These are phyloP conservation scores for Manis javanica DNA, from an alignment of 2,797 vertebrate species.

Conservation along the genomic window DNA sequence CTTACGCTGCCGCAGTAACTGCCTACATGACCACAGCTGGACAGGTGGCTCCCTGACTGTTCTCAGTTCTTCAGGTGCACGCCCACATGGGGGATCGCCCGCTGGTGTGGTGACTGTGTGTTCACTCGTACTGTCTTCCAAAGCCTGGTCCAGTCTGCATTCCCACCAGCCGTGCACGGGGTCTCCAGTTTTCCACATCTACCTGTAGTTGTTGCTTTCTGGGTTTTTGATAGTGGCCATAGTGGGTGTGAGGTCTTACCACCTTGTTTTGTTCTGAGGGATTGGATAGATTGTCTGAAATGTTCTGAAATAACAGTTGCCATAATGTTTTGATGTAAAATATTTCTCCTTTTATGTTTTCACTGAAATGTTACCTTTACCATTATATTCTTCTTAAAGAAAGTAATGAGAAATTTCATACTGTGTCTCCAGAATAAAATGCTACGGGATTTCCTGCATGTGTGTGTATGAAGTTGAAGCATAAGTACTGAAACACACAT, in stretches of 20 bases:
- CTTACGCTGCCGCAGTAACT: neutral
- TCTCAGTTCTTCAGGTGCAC: no score
- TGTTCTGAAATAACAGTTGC: neutral
- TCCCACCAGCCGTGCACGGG: neutral
- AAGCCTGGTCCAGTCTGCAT: rapidly evolving
- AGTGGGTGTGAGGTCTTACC: neutral
- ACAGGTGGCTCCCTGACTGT: neutral
- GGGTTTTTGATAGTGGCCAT: neutral
- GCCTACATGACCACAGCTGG: neutral
- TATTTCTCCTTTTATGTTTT: neutral
- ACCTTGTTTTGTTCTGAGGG: neutral
- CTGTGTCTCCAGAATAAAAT: neutral
- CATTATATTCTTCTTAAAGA: neutral
- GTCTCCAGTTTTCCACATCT: neutral
- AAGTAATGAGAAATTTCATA: neutral
- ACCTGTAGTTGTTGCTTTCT: neutral
- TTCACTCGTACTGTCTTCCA: neutral
- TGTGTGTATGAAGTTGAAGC: neutral
- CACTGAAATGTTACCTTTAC: neutral
- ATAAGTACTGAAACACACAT: rapidly evolving
- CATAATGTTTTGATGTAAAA: neutral
- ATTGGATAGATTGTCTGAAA: neutral
- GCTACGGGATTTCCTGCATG: rapidly evolving
- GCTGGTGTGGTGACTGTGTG: neutral
- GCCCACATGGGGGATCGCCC: neutral